Evolutionary conservation across 2,888 invertebrate species (phyloP).

Genomic region (Conus canariensis): DNA sequence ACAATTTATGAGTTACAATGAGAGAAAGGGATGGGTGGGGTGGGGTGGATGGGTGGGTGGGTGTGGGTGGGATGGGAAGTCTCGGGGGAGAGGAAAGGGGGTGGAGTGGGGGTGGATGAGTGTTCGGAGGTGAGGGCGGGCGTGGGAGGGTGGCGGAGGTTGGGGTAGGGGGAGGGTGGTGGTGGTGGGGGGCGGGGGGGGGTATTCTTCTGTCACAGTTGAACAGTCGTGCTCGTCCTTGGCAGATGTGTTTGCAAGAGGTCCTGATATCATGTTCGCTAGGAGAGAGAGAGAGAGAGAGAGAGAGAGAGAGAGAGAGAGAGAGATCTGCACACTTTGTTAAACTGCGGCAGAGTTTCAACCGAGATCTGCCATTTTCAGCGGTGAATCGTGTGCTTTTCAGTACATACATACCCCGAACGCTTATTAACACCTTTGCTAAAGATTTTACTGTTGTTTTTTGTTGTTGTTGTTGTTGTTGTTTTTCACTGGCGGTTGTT

Average conservation of each 20-base stretch:
- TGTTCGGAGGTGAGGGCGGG: neutral
- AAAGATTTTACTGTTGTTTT: too few species aligned
- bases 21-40: neutral
- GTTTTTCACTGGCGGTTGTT: too few species aligned
- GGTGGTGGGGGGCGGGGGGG: neutral
- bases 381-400: too few species aligned
- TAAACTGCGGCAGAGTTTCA: too few species aligned
- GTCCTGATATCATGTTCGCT: neutral
- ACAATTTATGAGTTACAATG: slow-evolving; percentile 20
- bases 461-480: too few species aligned
- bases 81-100: neutral
- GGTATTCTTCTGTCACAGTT: neutral
- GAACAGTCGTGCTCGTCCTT: neutral
- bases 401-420: neutral
- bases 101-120: neutral
- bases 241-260: neutral
- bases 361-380: too few species aligned
- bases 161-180: neutral
- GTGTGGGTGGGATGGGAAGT: neutral
- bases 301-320: neutral
- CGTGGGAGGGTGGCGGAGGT: neutral
- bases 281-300: neutral
- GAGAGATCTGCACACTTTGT: neutral
- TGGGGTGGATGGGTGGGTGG: neutral
- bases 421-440: too few species aligned